Percentiles rank a stretch among this genome's conserved stretches.
phyloP scores from a whole-genome alignment of 2,797 vertebrate genomes.

The Sylvia borin region DNA sequence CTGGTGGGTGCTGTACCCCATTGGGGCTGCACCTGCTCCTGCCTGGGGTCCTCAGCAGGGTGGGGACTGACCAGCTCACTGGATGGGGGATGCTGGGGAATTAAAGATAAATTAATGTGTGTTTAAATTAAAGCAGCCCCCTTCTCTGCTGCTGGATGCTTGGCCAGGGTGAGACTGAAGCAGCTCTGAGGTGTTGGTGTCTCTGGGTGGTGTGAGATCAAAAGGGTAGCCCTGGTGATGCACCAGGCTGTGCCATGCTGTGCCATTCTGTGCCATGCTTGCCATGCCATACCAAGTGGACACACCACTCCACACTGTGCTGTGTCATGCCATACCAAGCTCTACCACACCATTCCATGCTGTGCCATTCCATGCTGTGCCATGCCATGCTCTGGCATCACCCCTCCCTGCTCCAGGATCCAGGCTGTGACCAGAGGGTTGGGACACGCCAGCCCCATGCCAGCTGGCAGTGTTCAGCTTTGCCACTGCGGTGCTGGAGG shows the following conservation, averaged over 20 bases:
- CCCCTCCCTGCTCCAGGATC: background rate
- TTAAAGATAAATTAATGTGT: background rate
- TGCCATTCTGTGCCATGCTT: too few relatives aligned
- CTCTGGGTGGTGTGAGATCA: background rate
- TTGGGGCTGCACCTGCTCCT: conserved; percentile 1
- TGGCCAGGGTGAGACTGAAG: background rate
- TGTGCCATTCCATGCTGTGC: fast-evolving
- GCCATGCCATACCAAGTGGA: too few relatives aligned
- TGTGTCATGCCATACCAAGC: background rate
- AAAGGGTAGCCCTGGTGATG: background rate
- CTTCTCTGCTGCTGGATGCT: background rate
- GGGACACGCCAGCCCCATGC: fast-evolving
- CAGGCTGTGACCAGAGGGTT: background rate
- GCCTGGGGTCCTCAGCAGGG: background rate
- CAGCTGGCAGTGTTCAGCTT: background rate
- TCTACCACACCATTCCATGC: background rate
- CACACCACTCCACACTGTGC: fast-evolving
- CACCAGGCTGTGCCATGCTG: too few relatives aligned
- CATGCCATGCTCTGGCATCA: background rate
- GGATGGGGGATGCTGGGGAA: background rate
- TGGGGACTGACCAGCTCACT: fast-evolving
- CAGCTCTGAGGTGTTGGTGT: fast-evolving
- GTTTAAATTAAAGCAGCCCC: too few relatives aligned
- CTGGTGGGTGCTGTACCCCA: background rate
- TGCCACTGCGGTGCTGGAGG: fast-evolving